Evolutionary conservation across 2,888 invertebrate species (phyloP).

Genomic region (Bombylius major): DNA sequence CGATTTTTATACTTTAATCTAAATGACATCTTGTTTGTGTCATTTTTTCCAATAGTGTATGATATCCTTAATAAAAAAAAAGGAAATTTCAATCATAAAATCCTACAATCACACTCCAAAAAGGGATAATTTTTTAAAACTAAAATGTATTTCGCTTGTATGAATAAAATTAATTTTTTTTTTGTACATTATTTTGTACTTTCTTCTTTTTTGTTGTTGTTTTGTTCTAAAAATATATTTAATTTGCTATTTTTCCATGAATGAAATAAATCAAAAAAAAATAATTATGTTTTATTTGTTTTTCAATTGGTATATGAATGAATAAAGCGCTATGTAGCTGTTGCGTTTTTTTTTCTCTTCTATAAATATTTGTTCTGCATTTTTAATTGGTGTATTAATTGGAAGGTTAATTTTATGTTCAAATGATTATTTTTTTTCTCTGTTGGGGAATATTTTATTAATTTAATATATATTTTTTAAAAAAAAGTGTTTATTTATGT

Average conservation of each 20-base stretch:
- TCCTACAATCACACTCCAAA: too few species aligned
- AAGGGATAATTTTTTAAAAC: too few species aligned
- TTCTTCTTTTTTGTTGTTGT: background rate
- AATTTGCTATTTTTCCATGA: background rate
- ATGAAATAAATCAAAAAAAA: background rate
- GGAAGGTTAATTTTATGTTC: conserved; percentile 15
- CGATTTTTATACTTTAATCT: too few species aligned
- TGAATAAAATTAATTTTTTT: too few species aligned
- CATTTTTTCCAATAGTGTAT: too few species aligned
- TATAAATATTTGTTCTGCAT: background rate
- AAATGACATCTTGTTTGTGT: too few species aligned
- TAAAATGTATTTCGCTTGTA: too few species aligned
- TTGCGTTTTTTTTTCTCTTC: background rate
- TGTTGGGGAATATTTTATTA: background rate
- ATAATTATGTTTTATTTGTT: background rate
- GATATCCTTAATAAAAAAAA: too few species aligned
- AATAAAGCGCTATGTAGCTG: too few species aligned
- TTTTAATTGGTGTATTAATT: conserved; percentile 23
- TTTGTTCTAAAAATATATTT: background rate
- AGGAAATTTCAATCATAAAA: too few species aligned
- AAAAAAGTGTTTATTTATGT: background rate
- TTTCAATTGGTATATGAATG: background rate
- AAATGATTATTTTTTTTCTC: conserved; percentile 4
- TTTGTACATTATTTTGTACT: too few species aligned
- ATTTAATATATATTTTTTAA: background rate